Evolutionary conservation across 2,888 invertebrate species (phyloP), one percentile per base, ranked within the genome.

Genomic region (Uropetala carovei): DNA sequence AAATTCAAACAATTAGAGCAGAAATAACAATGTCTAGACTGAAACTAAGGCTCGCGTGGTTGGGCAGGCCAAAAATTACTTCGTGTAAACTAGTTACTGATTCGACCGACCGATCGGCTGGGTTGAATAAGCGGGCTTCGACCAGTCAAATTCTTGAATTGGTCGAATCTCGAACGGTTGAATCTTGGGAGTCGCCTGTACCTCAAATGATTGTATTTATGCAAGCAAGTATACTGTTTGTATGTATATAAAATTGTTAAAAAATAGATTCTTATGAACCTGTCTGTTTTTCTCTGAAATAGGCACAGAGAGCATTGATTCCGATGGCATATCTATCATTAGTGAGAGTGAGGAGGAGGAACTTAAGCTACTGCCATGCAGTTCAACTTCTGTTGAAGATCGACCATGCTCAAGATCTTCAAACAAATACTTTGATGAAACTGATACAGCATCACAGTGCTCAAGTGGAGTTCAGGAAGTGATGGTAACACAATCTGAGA

Each of bases 331-430:
- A 18, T 89, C 89, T 18, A 89, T 89, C 13, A 89, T 89, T 14
- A 89, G 89, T 10, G 89, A 89, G 89, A 89, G 89, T 64, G 89
- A 89, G 56, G 89, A 89, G 43, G 89, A 89, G 18, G 89, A 89
- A 58, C 89, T 89, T 11, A 60, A 64, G 5, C 56, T 89, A 13
- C n/a, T 89, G 43, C 89, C 89, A 18, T 89, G 89, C 56, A 89
- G 64, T 60, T 64, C 89, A 11, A 3, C 56, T 18, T 16, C 14
- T 4, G 14, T 11, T 9, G 89, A 89, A 56, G 89, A 89, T 13
- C 64, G 56, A 30, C 64, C 89, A 10, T 60, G 64, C 43, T 89
- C 89, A 64, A 89, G 89, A 10, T 58, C 58, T 10, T 89, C 68
- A 0, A 89, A 89, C 13, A 89, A 89, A 68, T 89, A 89, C 64